These are phyloP conservation scores for Erpetoichthys calabaricus DNA, from an alignment of 2,797 vertebrate genomes.

Conservation along the genomic window DNA sequence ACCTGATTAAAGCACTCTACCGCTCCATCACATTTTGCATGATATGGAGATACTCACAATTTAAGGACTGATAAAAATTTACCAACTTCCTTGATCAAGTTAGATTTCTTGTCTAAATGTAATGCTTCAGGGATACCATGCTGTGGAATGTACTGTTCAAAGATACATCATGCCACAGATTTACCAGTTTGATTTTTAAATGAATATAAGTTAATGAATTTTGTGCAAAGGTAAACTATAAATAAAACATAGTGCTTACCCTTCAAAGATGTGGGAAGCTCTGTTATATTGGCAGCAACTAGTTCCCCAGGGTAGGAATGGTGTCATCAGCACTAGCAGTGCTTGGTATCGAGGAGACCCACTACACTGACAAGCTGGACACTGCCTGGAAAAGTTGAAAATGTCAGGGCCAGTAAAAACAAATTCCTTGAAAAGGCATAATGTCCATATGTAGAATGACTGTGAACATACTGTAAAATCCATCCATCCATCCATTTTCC, in stretches of 20 bases:
- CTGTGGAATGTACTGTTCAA: conserved; percentile 18
- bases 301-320: background rate
- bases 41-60: conserved; percentile 13
- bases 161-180: conserved; percentile 48
- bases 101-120: conserved; percentile 24
- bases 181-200: conserved; percentile 11
- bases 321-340: conserved; percentile 4
- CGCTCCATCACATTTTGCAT: conserved; percentile 17
- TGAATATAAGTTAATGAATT: conserved; percentile 17
- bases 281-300: background rate
- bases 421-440: conserved; percentile 10
- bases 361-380: conserved; percentile 12
- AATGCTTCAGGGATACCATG: conserved; percentile 17
- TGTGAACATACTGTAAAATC: too few species aligned
- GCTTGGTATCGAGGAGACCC: background rate
- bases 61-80: conserved; percentile 16
- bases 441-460: conserved; percentile 8
- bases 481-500: too few species aligned
- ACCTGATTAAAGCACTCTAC: too few species aligned
- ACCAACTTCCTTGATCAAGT: conserved; percentile 17
- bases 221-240: conserved; percentile 2
- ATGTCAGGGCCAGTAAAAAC: conserved; percentile 15
- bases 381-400: conserved; percentile 13
- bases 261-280: background rate
- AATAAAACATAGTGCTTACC: background rate